Base-by-base conservation (phyloP, 2,797 vertebrate genomes). In the Argyrosomus regius region DNA sequence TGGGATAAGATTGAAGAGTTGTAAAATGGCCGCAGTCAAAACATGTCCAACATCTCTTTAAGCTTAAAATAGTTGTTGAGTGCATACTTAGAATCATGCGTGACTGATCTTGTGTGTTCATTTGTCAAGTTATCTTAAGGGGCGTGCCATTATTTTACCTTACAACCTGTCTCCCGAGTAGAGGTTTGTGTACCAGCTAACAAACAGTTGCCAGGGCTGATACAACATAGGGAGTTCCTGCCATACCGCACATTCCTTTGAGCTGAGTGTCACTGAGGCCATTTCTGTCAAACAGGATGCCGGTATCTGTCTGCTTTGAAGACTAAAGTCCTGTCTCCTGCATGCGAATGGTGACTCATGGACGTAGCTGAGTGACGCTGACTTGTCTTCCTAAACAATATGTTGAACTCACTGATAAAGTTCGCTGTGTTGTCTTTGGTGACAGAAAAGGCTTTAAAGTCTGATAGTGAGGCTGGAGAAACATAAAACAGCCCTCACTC, bases 211-310 rank as follows among this genome's bases (percentile, higher is more conserved):
- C 12, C 67, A 62, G 61, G 67, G 57, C 72, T 86, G 52, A 60
- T 20, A 59, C 63, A 72, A 82, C 77, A 62, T 16, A 8, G 22
- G 9, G 77, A 68, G 65, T 28, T 72, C 76, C 72, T 81, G 60
- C 49, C 50, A 87, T 92, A 28, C 81, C 85, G 20, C 2, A 3
- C 87, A 88, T 93, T 90, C 83, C 76, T 86, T 76, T 80, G 6
- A 58, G 35, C 57, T 67, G 18, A 70, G 64, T 82, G 81, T 87
- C 82, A 63, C 56, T 0, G 66, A 62, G 78, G 78, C 54, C 60
- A 12, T 63, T 72, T 70, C 70, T 80, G 70, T 80, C 82, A 52
- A 64, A 82, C 83, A 57, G 39, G 68, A 78, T 35, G 68, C 57
- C 31, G 41, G 50, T 31, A 48, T 72, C 64, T 68, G 65, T 46